Percentiles rank a stretch among this genome's conserved stretches.
phyloP scores from a whole-genome alignment of 2,888 invertebrate species.

The Papilio protenor region DNA sequence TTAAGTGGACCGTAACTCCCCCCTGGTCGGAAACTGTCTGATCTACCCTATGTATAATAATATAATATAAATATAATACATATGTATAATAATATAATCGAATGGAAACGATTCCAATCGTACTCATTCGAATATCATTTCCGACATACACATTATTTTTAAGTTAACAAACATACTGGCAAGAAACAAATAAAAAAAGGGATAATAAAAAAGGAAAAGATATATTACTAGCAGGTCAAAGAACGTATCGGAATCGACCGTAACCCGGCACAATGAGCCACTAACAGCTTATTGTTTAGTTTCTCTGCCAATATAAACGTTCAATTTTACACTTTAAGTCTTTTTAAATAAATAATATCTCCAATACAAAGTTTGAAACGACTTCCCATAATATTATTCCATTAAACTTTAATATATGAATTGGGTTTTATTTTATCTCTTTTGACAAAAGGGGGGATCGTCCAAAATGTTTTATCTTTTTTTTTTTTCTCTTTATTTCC shows the following conservation, averaged over 20 bases:
- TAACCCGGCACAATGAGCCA: slow-evolving; percentile 27
- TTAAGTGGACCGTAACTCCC: too few species aligned
- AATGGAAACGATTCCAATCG: too few species aligned
- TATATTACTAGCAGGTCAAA: slow-evolving; percentile 47
- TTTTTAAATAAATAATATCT: background rate
- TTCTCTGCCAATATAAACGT: background rate
- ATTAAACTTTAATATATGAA: background rate
- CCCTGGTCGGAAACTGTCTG: too few species aligned
- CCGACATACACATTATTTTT: background rate
- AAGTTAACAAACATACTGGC: background rate
- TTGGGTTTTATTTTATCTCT: background rate
- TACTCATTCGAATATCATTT: background rate
- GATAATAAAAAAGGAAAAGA: slow-evolving; percentile 11
- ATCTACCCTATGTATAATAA: too few species aligned
- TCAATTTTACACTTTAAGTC: background rate
- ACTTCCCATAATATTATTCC: background rate
- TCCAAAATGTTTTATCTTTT: too few species aligned
- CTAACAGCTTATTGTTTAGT: slow-evolving; percentile 34
- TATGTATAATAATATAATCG: too few species aligned
- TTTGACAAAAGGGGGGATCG: background rate
- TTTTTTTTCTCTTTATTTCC: too few species aligned
- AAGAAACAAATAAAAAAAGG: slow-evolving; percentile 1
- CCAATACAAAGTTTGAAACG: background rate
- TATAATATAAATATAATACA: too few species aligned
- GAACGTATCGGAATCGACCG: slow-evolving; percentile 51